These are phyloP conservation scores for Nemotelus nigrinus DNA, from an alignment of 2,888 invertebrate species.

Conservation along the genomic window DNA sequence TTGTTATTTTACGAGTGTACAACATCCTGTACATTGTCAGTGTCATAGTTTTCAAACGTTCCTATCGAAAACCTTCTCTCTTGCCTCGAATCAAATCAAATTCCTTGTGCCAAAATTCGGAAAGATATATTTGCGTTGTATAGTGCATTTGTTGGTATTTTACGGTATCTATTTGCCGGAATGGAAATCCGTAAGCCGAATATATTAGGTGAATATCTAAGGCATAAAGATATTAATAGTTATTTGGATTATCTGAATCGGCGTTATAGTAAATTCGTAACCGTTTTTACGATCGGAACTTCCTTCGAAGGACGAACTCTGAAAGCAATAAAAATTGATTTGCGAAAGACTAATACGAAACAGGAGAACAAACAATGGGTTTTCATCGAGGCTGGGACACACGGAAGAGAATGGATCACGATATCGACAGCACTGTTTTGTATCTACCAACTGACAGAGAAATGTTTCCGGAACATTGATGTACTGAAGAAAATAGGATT, in stretches of 20 bases:
- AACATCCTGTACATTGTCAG: conserved; percentile 17
- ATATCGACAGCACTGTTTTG: conserved; percentile 70
- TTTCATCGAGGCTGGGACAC: conserved; percentile 65
- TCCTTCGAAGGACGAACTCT: conserved; percentile 60
- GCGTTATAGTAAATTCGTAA: conserved; percentile 58
- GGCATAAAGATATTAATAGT: conserved; percentile 59
- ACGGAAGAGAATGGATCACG: conserved; percentile 76
- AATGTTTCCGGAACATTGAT: conserved; percentile 61
- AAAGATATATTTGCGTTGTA: background rate
- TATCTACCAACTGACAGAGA: conserved; percentile 69
- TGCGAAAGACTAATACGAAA: conserved; percentile 49
- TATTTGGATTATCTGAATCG: conserved; percentile 60
- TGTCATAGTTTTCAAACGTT: conserved; percentile 12
- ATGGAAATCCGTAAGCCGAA: conserved; percentile 55
- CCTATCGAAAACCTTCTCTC: background rate
- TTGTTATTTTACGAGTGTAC: background rate
- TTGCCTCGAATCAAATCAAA: background rate
- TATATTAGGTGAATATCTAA: conserved; percentile 58
- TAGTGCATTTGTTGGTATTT: background rate
- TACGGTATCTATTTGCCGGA: background rate
- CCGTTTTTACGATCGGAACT: conserved; percentile 58
- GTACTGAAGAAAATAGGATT: conserved; percentile 72
- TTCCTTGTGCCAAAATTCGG: conserved; percentile 16
- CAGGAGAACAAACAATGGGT: conserved; percentile 56
- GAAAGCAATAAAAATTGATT: conserved; percentile 61